Percentiles rank a stretch among this genome's conserved stretches.
Evolutionary conservation across 2,113 vertebrate genomes (phyloP).

Genomic region (Prunella fulvescens): DNA sequence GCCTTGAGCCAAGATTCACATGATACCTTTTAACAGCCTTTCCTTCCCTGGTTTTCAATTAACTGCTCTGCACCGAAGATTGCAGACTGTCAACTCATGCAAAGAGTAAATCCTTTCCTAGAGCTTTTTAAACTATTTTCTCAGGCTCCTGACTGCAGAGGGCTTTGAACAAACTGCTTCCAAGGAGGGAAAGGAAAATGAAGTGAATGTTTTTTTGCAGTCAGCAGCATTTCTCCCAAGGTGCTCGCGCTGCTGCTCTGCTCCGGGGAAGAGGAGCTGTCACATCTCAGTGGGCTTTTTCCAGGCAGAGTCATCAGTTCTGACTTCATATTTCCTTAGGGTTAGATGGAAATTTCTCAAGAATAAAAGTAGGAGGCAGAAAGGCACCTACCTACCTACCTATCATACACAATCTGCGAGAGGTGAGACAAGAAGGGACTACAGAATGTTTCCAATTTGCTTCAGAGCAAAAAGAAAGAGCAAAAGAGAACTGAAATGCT

Average conservation of each 20-base stretch:
- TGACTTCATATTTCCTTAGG: not conserved
- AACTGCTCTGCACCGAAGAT: not conserved
- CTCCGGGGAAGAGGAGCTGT: not conserved
- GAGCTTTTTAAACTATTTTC: not conserved
- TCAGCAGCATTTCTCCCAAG: not conserved
- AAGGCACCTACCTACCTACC: not conserved
- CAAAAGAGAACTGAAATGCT: not conserved
- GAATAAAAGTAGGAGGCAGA: not conserved
- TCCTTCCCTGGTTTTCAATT: not conserved
- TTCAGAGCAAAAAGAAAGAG: not conserved
- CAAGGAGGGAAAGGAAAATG: not conserved
- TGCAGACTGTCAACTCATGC: not conserved
- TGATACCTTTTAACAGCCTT: not conserved
- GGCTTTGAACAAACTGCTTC: not conserved
- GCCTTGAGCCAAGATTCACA: not conserved
- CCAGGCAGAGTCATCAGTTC: not conserved
- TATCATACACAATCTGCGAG: not conserved
- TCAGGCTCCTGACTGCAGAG: not conserved
- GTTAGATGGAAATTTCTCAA: not conserved
- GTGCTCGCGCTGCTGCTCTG: not conserved
- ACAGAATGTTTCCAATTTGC: not conserved
- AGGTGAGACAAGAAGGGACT: not conserved
- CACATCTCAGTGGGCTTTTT: not conserved
- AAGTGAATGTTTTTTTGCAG: not conserved
- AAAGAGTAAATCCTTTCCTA: constrained; percentile 19